Base-by-base conservation (phyloP, 2,797 vertebrate genomes). In the Hipposideros larvatus region DNA sequence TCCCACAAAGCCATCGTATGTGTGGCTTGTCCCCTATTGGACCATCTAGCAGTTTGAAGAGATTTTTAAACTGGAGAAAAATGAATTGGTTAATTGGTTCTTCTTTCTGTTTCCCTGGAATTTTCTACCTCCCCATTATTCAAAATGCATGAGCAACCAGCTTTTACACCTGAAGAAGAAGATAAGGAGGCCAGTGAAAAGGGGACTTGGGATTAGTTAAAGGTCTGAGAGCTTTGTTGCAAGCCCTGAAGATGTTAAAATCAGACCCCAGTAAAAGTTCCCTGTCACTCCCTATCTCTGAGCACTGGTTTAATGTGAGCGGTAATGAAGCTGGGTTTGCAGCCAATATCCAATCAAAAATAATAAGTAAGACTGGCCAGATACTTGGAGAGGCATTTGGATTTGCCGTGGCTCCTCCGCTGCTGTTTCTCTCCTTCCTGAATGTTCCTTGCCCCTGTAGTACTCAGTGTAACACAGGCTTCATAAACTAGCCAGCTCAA, bases 31-130 rank as follows among this genome's bases (percentile, higher is more conserved):
- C 13, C 13, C 22, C 14, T 57, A 2, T 9, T 74, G 22, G 57
- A 51, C 68, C 88, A 11, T 63, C 43, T 59, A 31, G 57, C 10
- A 46, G 3, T 93, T 55, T 57, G 46, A 74, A 74, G 74, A 65
- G 34, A 63, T 80, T 70, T 74, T 94, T 88, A 43, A 94, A 87
- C 41, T 28, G 61, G 28, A 61, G 63, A n/a, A 61, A 90, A 82
- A 53, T 16, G 26, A 82, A 83, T 87, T 66, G 22, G 5, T 78
- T 78, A 93, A 34, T 83, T 57, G 5, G 5, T 46, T 65, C 31
- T 75, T 34, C 73, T 37, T 59, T 66, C 57, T 90, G 34, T 91
- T 83, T 82, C 26, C 7, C 31, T 92, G n/a, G 11, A 75, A 79
- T 16, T 57, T 75, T 78, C 79, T 10, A 46, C 19, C 21, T 48